Base-by-base conservation (phyloP, 2,888 invertebrate species). In the Rhabditophanes sp. region DNA sequence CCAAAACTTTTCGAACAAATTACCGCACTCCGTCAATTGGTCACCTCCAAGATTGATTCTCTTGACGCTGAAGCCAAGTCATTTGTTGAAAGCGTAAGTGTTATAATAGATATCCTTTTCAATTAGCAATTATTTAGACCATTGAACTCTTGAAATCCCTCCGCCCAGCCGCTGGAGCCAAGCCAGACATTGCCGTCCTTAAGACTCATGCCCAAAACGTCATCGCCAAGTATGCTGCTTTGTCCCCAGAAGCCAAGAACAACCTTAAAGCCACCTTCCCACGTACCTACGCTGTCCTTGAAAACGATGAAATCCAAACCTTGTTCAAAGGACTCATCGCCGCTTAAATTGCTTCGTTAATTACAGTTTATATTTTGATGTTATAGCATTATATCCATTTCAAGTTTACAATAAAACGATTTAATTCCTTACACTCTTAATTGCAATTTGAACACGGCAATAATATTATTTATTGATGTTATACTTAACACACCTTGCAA, bases 261-360 rank as follows among this genome's bases (percentile, higher is more conserved):
- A 41, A 43, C 25, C 18, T 43, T 16, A 29, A 43, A 33, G 30
- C 37, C 26, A 35, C 40, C 32, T 43, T 43, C 40, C 43, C 43
- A 24, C 33, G 38, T 25, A 37, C 37, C 34, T 31, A 31, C 25
- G 24, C 31, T 21, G 28, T 43, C n/a, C n/a, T n/a, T n/a, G n/a
- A n/a, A n/a, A n/a, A n/a, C n/a, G n/a, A n/a, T n/a, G n/a, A n/a
- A n/a, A n/a, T n/a, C n/a, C n/a, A n/a, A n/a, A n/a, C n/a, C n/a
- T n/a, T n/a, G n/a, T n/a, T n/a, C n/a, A n/a, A n/a, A n/a, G n/a
- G n/a, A n/a, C n/a, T n/a, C n/a, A n/a, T n/a, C n/a, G n/a, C n/a
- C n/a, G n/a, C n/a, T n/a, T n/a, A n/a, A n/a, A n/a, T n/a, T n/a
- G n/a, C n/a, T n/a, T n/a, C n/a, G n/a, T n/a, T n/a, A n/a, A n/a